These are phyloP conservation scores for Dysidea cf. avara DNA, from an alignment of 37 sponge, comb jelly and placozoan genomes.

Conservation along the genomic window DNA sequence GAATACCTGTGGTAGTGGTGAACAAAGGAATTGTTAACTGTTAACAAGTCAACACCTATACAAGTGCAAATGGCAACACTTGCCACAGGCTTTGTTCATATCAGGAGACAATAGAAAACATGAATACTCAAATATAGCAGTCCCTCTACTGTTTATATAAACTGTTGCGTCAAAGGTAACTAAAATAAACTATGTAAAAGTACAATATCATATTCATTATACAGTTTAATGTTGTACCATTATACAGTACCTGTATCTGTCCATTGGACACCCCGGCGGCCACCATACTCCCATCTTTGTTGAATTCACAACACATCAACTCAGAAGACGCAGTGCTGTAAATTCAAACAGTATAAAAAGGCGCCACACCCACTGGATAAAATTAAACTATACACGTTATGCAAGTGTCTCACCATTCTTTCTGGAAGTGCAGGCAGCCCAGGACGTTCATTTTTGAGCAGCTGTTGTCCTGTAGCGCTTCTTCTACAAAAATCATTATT, in stretches of 20 bases:
- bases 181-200: too few relatives aligned
- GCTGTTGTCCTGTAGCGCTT: neutral
- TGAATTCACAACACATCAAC: slow-evolving; percentile 56
- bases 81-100: too few relatives aligned
- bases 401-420: too few relatives aligned
- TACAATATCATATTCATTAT: too few relatives aligned
- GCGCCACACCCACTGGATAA: neutral
- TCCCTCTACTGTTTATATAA: too few relatives aligned
- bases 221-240: neutral
- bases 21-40: neutral
- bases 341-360: neutral
- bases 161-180: too few relatives aligned
- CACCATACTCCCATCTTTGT: slow-evolving; percentile 24
- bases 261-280: slow-evolving; percentile 35
- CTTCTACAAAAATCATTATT: neutral
- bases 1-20: slow-evolving; percentile 1
- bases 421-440: too few relatives aligned
- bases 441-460: too few relatives aligned
- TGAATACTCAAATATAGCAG: too few relatives aligned
- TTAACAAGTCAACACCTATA: too few relatives aligned
- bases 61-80: too few relatives aligned
- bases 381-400: neutral
- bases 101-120: too few relatives aligned
- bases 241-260: slow-evolving; percentile 4
- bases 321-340: neutral